These are phyloP conservation scores for Pseudochirops corinnae DNA, from an alignment of 2,797 vertebrate species.

Conservation along the genomic window DNA sequence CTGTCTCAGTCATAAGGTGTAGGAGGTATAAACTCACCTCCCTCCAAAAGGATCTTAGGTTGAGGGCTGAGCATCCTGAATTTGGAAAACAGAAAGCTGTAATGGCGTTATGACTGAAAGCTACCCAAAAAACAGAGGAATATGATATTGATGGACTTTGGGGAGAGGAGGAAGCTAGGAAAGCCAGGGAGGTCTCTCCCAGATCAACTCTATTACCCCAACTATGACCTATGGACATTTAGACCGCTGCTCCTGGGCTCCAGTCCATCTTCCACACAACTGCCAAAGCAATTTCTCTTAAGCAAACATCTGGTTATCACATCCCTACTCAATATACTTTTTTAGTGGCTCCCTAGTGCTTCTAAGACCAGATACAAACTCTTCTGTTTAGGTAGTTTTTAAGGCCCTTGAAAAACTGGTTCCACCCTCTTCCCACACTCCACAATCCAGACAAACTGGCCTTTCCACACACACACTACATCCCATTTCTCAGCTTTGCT, in stretches of 20 bases:
- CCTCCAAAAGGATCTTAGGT: background rate
- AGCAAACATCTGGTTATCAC: background rate
- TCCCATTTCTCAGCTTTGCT: background rate
- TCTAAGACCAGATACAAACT: background rate
- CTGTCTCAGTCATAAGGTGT: background rate
- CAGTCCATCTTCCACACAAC: background rate
- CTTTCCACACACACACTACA: background rate
- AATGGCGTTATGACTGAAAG: background rate
- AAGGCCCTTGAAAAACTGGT: background rate
- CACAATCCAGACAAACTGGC: background rate
- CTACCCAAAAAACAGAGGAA: background rate
- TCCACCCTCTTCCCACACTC: background rate
- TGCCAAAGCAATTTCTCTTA: background rate
- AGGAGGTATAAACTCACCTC: background rate
- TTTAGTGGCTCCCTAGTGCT: background rate
- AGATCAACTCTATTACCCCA: background rate
- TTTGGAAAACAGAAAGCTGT: background rate
- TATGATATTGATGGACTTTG: background rate
- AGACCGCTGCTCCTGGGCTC: background rate
- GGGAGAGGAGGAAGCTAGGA: background rate
- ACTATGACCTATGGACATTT: background rate
- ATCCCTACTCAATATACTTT: background rate
- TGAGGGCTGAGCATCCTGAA: background rate
- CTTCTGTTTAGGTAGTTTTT: background rate
- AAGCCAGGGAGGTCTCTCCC: background rate